Evolutionary conservation across 2,113 vertebrate species (phyloP).

Genomic region (Sapajus apella): DNA sequence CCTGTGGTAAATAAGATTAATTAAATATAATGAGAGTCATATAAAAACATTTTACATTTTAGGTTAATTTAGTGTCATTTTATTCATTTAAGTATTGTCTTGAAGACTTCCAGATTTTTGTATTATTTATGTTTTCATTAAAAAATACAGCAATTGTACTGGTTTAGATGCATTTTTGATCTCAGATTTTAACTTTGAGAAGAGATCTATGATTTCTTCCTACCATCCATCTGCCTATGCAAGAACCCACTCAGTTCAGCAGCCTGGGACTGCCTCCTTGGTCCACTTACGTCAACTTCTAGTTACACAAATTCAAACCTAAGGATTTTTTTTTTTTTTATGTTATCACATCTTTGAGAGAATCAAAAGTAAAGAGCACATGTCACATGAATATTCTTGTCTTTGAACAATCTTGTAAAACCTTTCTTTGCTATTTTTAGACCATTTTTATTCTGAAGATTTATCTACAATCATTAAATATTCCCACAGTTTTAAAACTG

Average conservation of each 20-base stretch:
- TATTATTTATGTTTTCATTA: neutral
- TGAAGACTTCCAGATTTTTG: slow-evolving; percentile 6
- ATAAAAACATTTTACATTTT: slow-evolving; percentile 1
- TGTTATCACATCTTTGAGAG: neutral
- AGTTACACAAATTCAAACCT: neutral
- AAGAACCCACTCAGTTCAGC: neutral
- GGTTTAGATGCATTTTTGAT: neutral
- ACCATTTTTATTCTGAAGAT: neutral
- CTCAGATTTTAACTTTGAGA: neutral
- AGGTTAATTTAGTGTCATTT: neutral
- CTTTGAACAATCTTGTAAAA: neutral
- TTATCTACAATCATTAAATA: neutral
- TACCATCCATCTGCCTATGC: neutral
- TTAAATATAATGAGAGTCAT: slow-evolving; percentile 40
- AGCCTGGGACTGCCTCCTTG: neutral
- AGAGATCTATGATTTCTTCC: neutral
- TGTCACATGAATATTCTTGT: neutral
- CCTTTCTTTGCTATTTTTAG: neutral
- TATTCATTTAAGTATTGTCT: neutral
- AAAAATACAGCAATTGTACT: neutral
- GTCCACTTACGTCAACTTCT: neutral
- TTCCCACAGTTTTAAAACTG: neutral
- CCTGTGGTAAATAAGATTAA: slow-evolving; percentile 22
- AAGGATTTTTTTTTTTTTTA: neutral
- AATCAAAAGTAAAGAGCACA: neutral